Base-by-base conservation (phyloP, 2,113 vertebrate species). In the Calidris pugnax region DNA sequence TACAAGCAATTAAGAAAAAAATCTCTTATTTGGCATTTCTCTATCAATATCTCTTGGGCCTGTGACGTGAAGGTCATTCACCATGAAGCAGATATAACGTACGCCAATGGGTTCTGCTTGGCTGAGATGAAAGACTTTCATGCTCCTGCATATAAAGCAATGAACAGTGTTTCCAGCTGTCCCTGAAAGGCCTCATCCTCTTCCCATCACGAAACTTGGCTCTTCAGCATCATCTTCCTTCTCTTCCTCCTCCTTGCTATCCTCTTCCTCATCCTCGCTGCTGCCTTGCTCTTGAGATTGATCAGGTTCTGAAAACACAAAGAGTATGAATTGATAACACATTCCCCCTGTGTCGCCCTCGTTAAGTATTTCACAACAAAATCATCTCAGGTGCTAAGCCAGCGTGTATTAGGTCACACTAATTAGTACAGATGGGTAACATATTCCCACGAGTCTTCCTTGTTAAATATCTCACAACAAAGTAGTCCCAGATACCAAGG, bases 231-330 rank as follows among this genome's bases (percentile, higher is more conserved):
- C 98, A 9, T 98, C 98, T 67, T 97, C 97, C 74, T 98, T 96
- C 30, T 98, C 98, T 48, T 97, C 96, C 27, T 98, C 98, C 17
- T 98, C 98, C 73, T 96, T 97, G 62, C 97, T 95, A 7, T 97
- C 97, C 12, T 98, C 98, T 27, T 97, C 98, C 1, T 98, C 98
- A 8, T 97, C 97, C 82, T 98, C 98, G 1, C 97, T 98, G 93
- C 96, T 95, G 28, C 4, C 96, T 91, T 4, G 97, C 77, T 98
- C 97, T 90, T 95, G 96, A 78, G 96, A 89, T 16, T 93, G 96
- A 63, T 81, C 85, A 43, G 96, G 74, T 75, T 97, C 97, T 97
- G 57, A 20, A 95, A 96, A 75, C 81, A 91, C 37, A 94, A 83
- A 80, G 35, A 56, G 57, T 4, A 30, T 19, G 43, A 79, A 39